Evolutionary conservation across 2,797 vertebrate species (phyloP).

Genomic region (Prunella strophiata): DNA sequence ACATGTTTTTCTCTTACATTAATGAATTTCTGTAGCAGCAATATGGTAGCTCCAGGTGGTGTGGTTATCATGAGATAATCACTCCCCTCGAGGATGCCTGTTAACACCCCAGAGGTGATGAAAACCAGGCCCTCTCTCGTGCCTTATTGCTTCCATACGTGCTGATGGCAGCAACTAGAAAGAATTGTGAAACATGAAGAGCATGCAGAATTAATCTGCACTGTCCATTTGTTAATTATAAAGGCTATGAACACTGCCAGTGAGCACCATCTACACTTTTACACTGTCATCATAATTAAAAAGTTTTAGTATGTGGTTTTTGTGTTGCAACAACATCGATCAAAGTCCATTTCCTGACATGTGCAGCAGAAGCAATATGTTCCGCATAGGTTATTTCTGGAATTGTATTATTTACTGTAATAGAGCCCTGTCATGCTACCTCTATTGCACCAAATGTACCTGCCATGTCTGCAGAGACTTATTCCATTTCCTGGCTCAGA

Average conservation of each 20-base stretch:
- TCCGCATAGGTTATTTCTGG: conserved; percentile 77
- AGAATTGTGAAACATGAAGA: conserved; percentile 42
- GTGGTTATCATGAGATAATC: conserved; percentile 66
- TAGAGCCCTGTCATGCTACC: conserved; percentile 64
- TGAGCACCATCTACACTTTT: conserved; percentile 48
- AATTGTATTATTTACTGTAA: conserved; percentile 77
- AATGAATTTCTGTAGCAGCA: conserved; percentile 68
- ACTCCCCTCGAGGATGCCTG: conserved; percentile 25
- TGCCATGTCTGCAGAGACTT: conserved; percentile 38
- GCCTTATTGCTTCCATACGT: conserved; percentile 33
- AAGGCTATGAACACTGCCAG: conserved; percentile 19
- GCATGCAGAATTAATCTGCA: conserved; percentile 58
- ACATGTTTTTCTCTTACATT: conserved; percentile 50
- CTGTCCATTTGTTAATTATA: conserved; percentile 72
- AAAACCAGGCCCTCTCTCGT: not conserved
- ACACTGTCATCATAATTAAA: conserved; percentile 75
- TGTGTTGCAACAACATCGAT: conserved; percentile 71
- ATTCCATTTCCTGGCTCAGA: conserved; percentile 30
- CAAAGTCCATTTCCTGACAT: conserved; percentile 74
- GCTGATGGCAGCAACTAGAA: conserved; percentile 66
- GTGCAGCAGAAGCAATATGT: conserved; percentile 75
- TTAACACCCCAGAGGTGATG: conserved; percentile 51
- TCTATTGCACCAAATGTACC: conserved; percentile 52
- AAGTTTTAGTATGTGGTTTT: conserved; percentile 75
- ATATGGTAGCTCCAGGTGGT: conserved; percentile 73